These are phyloP conservation scores for Zaprionus tsacasi DNA, from an alignment of 1,140 invertebrate species.

Conservation along the genomic window DNA sequence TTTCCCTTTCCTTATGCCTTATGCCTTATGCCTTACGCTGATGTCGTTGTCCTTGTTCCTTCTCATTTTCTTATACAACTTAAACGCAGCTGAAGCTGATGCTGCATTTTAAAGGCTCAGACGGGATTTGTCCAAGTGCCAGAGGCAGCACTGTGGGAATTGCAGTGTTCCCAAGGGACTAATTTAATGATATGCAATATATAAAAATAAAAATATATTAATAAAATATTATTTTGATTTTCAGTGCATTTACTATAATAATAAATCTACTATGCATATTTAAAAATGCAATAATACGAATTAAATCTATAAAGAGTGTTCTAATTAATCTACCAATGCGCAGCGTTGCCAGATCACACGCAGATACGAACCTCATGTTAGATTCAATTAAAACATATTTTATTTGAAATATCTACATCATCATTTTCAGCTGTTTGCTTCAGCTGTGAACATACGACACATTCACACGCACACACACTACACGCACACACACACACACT, in stretches of 20 bases:
- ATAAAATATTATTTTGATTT: too few relatives aligned
- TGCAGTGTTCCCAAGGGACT: neutral
- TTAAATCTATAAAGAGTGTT: too few relatives aligned
- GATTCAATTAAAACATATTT: neutral
- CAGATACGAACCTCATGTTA: neutral
- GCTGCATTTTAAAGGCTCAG: constrained; percentile 21
- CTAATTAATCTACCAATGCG: too few relatives aligned
- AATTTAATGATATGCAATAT: neutral
- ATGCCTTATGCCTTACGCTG: neutral
- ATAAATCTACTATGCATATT: too few relatives aligned
- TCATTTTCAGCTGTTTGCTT: neutral
- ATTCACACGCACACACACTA: constrained; percentile 6
- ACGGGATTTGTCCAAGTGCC: neutral
- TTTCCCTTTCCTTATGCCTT: constrained; percentile 24
- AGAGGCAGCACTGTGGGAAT: constrained; percentile 1
- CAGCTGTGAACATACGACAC: constrained; percentile 37
- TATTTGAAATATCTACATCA: neutral
- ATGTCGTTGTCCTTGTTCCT: neutral
- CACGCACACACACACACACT: constrained; percentile 12
- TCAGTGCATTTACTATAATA: too few relatives aligned
- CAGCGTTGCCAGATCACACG: neutral
- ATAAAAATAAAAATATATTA: too few relatives aligned
- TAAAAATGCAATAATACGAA: too few relatives aligned
- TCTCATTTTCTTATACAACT: neutral
- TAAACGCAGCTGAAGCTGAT: neutral